A percentile compares a stretch with the other conserved stretches of the same genome.
Conservation (phyloP, 2,113 vertebrate species). For the Bagarius yarrelli region DNA sequence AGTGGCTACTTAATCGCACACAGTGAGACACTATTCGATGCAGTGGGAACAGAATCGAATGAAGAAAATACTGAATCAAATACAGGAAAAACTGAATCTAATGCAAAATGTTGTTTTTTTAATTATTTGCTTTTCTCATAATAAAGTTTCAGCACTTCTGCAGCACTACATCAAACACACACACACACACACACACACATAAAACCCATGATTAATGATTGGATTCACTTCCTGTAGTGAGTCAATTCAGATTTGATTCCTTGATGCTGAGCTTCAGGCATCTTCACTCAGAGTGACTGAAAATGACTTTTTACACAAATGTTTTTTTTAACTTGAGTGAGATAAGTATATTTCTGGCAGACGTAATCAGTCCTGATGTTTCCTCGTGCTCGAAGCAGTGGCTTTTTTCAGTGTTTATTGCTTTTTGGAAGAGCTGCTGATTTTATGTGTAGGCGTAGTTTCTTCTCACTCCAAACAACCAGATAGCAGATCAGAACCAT, state of each 20-base stretch:
- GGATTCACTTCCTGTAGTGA: background rate
- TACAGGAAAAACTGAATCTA: too few species aligned
- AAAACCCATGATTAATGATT: background rate
- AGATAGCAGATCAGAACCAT: constrained; percentile 21
- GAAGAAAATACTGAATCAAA: too few species aligned
- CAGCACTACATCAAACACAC: background rate
- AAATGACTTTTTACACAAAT: background rate
- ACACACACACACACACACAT: too few species aligned
- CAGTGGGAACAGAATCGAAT: too few species aligned
- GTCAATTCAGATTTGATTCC: background rate
- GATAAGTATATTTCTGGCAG: background rate
- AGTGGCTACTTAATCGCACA: too few species aligned
- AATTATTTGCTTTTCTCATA: background rate
- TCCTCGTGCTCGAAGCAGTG: background rate
- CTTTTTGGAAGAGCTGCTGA: background rate
- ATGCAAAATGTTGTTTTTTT: background rate
- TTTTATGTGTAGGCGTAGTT: background rate
- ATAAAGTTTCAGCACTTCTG: background rate
- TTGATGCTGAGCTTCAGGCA: background rate
- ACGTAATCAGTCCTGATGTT: too few species aligned
- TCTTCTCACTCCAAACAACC: background rate
- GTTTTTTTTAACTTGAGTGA: background rate
- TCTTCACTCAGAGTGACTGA: background rate
- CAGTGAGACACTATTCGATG: too few species aligned
- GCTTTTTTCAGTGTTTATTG: constrained; percentile 7